Base-by-base conservation (phyloP, 2,113 vertebrate species). In the Leucoraja erinaceus region DNA sequence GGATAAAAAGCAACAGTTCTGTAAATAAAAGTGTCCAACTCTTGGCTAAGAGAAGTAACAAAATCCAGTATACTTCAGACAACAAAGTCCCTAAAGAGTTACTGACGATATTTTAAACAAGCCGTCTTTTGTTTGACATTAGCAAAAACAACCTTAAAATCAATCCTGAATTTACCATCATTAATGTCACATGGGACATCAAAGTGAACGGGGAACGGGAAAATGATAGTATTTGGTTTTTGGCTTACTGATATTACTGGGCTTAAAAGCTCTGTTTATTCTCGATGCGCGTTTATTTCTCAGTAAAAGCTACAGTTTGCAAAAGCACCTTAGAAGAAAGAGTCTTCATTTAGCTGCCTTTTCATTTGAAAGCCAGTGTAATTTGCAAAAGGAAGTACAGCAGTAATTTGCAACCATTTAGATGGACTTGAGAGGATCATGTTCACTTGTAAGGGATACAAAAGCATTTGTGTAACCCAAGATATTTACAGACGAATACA, bases 111-210 rank as follows among this genome's bases (percentile, higher is more conserved):
- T 91, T 91, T 22, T 70, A 72, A 74, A 91, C 33, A 91, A 91
- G 68, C 90, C 72, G 31, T 38, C 86, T 91, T 91, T 91, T 91
- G 68, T 91, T 91, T 91, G 68, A 91, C 68, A 28, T 38, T 31
- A 91, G 88, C 63, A 72, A 70, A 91, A 91, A 74, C 90, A 91
- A 91, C 70, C 33, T 90, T 90, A 72, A 91, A 74, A 91, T 74
- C 90, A 74, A 74, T 72, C 38, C 72, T 47, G 68, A 74, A 25
- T 72, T 91, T 68, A 25, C 68, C 25, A 38, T 74, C 68, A 72
- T 54, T 91, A 70, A 28, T 72, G 90, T 91, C 90, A 74, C 90
- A 74, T 70, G 66, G 54, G 90, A 91, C 68, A 91, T 72, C 47
- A 91, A 91, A 70, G 63, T 33, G 90, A 47, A 91, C 54, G 38